phyloP scores from a whole-genome alignment of 2,113 vertebrate species.

The Gavia stellata region DNA sequence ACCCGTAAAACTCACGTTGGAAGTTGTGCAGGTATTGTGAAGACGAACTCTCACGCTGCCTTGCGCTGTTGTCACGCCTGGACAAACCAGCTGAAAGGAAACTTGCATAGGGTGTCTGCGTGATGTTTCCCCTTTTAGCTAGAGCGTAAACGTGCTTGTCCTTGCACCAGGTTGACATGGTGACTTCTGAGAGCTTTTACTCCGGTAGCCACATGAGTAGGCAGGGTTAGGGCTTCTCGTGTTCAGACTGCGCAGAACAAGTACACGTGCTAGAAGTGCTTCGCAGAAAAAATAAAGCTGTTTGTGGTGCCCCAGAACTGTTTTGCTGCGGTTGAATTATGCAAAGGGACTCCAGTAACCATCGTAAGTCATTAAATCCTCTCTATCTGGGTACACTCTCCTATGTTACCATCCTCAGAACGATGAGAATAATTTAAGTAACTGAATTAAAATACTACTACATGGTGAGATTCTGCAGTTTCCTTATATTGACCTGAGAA shows the following conservation, averaged over 20 bases:
- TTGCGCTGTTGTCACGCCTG: neutral
- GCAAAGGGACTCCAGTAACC: neutral
- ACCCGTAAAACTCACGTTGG: neutral
- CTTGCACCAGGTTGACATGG: accelerated
- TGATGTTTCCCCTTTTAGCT: neutral
- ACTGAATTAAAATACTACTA: neutral
- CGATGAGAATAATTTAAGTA: neutral
- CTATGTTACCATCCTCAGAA: neutral
- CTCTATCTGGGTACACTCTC: neutral
- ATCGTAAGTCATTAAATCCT: neutral
- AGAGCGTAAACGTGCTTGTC: accelerated
- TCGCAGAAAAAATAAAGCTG: neutral
- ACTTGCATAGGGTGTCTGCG: neutral
- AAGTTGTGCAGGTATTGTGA: neutral
- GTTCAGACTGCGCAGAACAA: neutral
- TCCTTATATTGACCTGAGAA: neutral
- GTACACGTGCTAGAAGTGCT: neutral
- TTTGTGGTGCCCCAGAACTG: neutral
- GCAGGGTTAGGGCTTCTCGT: neutral
- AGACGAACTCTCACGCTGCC: neutral
- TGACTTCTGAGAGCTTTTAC: neutral
- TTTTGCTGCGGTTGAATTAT: neutral
- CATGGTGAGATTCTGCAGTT: neutral
- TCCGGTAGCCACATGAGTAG: neutral
- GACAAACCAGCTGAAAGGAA: neutral